A percentile compares a stretch with the other conserved stretches of the same genome.
Conservation (phyloP, 2,797 vertebrate species). For the Lagodon rhomboides region DNA sequence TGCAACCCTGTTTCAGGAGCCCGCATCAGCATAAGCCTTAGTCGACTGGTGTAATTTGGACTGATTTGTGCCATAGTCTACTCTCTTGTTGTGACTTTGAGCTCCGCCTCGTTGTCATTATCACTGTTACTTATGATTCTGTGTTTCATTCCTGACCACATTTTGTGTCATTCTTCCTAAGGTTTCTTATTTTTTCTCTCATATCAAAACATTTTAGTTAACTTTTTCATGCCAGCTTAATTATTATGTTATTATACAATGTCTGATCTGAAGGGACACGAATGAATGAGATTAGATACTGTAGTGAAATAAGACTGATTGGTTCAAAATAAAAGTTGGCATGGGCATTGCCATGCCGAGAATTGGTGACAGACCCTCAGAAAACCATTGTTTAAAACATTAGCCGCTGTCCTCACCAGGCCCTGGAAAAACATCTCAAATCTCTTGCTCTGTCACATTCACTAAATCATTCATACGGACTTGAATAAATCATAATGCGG, state of each 20-base stretch:
- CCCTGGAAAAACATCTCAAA: conserved; percentile 60
- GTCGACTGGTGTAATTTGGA: background rate
- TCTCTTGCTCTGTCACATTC: conserved; percentile 57
- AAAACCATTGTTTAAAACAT: conserved; percentile 49
- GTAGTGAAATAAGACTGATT: conserved; percentile 6
- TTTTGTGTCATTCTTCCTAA: background rate
- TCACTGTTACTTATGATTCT: background rate
- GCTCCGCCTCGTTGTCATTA: background rate
- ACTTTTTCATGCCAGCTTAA: background rate
- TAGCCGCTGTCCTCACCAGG: conserved; percentile 25
- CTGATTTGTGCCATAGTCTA: background rate
- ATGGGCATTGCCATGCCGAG: background rate
- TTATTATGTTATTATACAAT: background rate
- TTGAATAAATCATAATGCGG: conserved; percentile 79
- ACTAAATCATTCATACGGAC: conserved; percentile 76
- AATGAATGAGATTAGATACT: background rate
- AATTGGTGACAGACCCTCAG: conserved; percentile 15
- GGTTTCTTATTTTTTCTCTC: background rate
- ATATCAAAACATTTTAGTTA: background rate
- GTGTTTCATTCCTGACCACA: background rate
- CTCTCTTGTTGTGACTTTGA: background rate
- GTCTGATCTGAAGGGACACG: background rate
- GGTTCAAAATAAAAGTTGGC: conserved; percentile 23
- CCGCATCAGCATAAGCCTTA: background rate
- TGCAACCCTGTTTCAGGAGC: background rate